Percentiles rank a stretch among this genome's conserved stretches.
Evolutionary conservation across 2,888 invertebrate species (phyloP).

Genomic region (Sinohyriopsis cumingii): DNA sequence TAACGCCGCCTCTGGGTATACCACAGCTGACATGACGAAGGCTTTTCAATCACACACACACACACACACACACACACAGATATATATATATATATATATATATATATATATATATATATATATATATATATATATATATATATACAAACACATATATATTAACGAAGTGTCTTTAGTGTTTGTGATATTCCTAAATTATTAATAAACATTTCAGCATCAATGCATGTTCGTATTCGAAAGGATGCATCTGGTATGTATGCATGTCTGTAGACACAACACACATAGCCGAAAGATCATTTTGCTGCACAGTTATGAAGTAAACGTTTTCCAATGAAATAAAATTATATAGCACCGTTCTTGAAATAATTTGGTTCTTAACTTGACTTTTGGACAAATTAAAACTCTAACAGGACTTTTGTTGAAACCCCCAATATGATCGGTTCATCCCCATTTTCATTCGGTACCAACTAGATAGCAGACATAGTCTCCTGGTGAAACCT

Average conservation of each 20-base stretch:
- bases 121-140: too few relatives aligned
- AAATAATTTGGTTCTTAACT: slow-evolving; percentile 41
- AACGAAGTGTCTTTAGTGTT: slow-evolving; percentile 12
- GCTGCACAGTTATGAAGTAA: slow-evolving; percentile 47
- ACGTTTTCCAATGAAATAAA: slow-evolving; percentile 38
- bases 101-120: too few relatives aligned
- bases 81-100: too few relatives aligned
- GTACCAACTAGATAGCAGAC: too few relatives aligned
- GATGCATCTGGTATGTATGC: slow-evolving; percentile 44
- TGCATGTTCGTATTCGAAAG: slow-evolving; percentile 40
- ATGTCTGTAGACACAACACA: slow-evolving; percentile 42
- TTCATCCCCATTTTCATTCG: too few relatives aligned
- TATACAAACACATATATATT: too few relatives aligned
- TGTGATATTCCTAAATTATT: slow-evolving; percentile 29
- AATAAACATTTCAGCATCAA: slow-evolving; percentile 46
- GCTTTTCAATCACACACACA: background rate
- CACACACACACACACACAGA: too few relatives aligned
- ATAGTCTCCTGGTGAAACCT: too few relatives aligned
- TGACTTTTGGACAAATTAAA: slow-evolving; percentile 29
- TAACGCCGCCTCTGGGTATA: too few relatives aligned
- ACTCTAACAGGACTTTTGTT: too few relatives aligned
- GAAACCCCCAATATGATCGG: too few relatives aligned
- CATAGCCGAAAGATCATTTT: slow-evolving; percentile 40
- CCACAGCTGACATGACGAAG: slow-evolving; percentile 10
- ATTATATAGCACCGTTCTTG: slow-evolving; percentile 38